Base-by-base conservation (phyloP, 2,113 vertebrate species). In the Ariopsis seemanni region DNA sequence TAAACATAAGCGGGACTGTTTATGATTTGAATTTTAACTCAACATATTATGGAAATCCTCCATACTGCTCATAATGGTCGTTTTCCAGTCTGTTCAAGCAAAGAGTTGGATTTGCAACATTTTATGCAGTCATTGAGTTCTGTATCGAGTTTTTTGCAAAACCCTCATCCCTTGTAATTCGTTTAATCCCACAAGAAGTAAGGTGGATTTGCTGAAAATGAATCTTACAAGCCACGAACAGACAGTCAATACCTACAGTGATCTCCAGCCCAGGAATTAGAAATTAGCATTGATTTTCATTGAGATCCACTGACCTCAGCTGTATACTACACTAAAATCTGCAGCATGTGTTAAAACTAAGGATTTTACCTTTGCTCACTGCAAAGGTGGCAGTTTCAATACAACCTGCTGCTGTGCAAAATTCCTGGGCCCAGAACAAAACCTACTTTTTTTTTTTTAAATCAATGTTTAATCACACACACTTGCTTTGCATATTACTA, bases 241-340 rank as follows among this genome's bases (percentile, higher is more conserved):
- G 60, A 7, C 62, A 52, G 25, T 67, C 62, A 67, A 83, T 83
- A 67, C 15, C 22, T 67, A 52, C 62, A 83, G 42, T 83, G 82
- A 48, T 83, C 60, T 52, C 42, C 34, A 17, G 81, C 22, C 67
- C 12, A 65, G 34, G 20, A 82, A n/a, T 42, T 67, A 83, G 15
- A 83, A 83, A 83, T 27, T 52, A 83, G 20, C 22, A 65, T 83
- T 67, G 63, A 67, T 65, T 65, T 83, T 83, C 15, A 67, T 53
- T 63, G 60, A n/a, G 27, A 65, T 82, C 63, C 81, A 63, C 60
- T 63, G 60, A 82, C 53, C 62, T 52, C 62, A 65, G 34, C 7
- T 50, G 22, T 18, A 53, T 5, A 52, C 25, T 50, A 53, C 15
- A 83, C 25, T 25, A 65, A 18, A 50, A 50, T n/a, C 20, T 82